Base-by-base conservation (phyloP, 2,797 vertebrate genomes). In the Cossypha polioptera region DNA sequence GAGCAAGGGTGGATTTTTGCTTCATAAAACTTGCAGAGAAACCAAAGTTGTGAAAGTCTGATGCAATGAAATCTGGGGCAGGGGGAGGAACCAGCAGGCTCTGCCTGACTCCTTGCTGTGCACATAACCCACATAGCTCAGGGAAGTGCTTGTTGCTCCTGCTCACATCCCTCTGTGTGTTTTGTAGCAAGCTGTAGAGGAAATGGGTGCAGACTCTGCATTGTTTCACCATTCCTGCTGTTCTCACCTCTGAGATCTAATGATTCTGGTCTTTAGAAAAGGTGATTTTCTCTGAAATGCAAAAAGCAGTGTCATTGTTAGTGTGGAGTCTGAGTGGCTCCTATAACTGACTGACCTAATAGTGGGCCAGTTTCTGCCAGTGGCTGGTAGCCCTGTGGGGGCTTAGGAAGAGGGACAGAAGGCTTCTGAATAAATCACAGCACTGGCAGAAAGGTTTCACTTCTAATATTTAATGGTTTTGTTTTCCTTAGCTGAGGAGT, bases 341-440 rank as follows among this genome's bases (percentile, higher is more conserved):
- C 61, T 48, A 0, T 4, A 4, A 21, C 13, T 40, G n/a, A 2
- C n/a, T 29, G 31, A 5, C 22, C 10, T 16, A 9, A 16, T 1
- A 6, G 2, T 13, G 31, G 61, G 29, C 31, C 4, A 0, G 63
- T 48, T 93, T 63, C 50, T 84, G 48, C 33, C 9, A 0, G 11
- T 21, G 31, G 2, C 2, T 77, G 58, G 16, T 18, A 10, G 22
- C 28, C 68, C 65, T 1, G 1, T 42, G 24, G 86, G 50, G 20
- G 59, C 36, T 79, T 25, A 55, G 18, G 21, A 40, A 38, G 61
- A 77, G 28, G 43, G 80, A 72, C 14, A 50, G 38, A 80, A 55
- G 5, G 13, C 4, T 50, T 76, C 21, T 54, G 58, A 43, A 13
- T 25, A 55, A 61, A 76, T 55, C 54, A 11, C 29, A 68, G 13